Evolutionary conservation across 2,888 invertebrate genomes (phyloP).

Genomic region (Ennomos quercinarius): DNA sequence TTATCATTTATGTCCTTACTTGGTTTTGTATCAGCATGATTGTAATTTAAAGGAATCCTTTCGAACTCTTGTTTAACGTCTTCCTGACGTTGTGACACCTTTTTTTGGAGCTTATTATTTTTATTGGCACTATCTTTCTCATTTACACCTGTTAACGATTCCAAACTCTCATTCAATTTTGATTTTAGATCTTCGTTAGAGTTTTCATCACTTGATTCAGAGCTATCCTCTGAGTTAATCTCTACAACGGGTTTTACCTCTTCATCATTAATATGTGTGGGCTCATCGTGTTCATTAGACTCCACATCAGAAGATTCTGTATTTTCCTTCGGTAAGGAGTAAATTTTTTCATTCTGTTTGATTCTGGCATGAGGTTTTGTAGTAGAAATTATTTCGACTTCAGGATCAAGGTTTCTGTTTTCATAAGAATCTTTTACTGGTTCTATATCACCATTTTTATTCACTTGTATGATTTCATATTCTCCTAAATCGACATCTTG

Average conservation of each 20-base stretch:
- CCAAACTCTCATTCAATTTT: constrained; percentile 51
- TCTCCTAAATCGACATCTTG: constrained; percentile 63
- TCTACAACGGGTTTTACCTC: constrained; percentile 77
- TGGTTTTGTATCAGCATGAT: constrained; percentile 49
- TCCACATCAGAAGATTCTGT: constrained; percentile 40
- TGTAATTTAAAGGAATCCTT: constrained; percentile 76
- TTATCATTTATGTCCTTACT: constrained; percentile 38
- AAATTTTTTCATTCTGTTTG: constrained; percentile 36
- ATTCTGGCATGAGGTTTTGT: constrained; percentile 33
- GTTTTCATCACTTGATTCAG: constrained; percentile 52
- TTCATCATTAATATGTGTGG: constrained; percentile 63
- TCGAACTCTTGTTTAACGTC: constrained; percentile 78
- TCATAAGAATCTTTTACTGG: constrained; percentile 49
- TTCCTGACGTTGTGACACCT: constrained; percentile 41
- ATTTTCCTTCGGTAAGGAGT: constrained; percentile 38
- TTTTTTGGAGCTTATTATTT: constrained; percentile 48
- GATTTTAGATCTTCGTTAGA: constrained; percentile 43
- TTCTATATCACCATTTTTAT: constrained; percentile 57
- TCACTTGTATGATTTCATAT: constrained; percentile 60
- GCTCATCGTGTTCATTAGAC: constrained; percentile 46
- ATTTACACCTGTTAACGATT: constrained; percentile 53
- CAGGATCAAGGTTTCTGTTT: constrained; percentile 39
- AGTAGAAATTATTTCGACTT: constrained; percentile 38
- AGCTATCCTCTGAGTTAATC: constrained; percentile 62
- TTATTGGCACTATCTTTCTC: constrained; percentile 43